phyloP scores from a whole-genome alignment of 2,797 vertebrate species.

The Coccyzus lansbergi region DNA sequence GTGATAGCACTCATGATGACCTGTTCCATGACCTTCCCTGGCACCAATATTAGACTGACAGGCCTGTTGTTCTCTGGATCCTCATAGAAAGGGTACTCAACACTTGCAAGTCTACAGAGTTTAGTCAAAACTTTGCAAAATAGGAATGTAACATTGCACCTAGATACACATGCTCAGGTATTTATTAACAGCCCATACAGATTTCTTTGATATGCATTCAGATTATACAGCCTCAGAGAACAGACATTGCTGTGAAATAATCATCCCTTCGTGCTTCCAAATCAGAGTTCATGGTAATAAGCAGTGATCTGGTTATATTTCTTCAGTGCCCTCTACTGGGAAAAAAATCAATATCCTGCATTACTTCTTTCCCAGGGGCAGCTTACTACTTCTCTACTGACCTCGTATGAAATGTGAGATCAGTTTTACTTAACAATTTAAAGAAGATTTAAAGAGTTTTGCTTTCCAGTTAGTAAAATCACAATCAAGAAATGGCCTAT shows the following conservation, averaged over 20 bases:
- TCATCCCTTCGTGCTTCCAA: not conserved
- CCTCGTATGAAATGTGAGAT: not conserved
- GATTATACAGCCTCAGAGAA: not conserved
- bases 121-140: not conserved
- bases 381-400: not conserved
- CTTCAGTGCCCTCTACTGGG: slow-evolving; percentile 28
- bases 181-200: not conserved
- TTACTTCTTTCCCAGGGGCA: fast-evolving
- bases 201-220: not conserved
- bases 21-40: no score
- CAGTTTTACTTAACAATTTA: not conserved
- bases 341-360: not conserved
- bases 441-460: not conserved
- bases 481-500: not conserved
- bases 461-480: not conserved
- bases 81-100: not conserved
- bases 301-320: not conserved
- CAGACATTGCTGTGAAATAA: not conserved
- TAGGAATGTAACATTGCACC: not conserved
- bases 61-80: no score
- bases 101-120: not conserved
- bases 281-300: not conserved
- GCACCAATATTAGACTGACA: no score
- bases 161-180: not conserved
- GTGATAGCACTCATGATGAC: no score